Evolutionary conservation across 2,888 invertebrate species (phyloP), one percentile per base, ranked within the genome.

Genomic region (Physocephala rufipes): DNA sequence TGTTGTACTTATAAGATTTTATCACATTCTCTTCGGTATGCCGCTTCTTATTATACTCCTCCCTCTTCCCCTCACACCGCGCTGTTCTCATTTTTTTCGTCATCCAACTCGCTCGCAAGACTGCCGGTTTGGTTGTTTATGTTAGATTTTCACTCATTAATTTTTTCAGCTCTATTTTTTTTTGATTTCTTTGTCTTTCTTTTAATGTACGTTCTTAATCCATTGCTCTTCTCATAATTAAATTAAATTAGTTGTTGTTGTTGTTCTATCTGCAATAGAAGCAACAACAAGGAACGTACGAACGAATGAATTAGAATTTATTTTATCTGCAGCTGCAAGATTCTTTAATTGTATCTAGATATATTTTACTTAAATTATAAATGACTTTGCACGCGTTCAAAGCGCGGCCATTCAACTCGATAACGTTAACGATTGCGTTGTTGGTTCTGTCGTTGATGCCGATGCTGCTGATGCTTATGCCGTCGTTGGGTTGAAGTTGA

Each of bases 301-400:
- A 9, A 36, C 36, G 9, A 36, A 36, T 9, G 4, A 36, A 36
- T 36, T 36, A 7, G 36, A 36, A 36, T 36, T 36, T 36, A 36
- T 36, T 66, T 30, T n/a, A 15, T 9, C 26, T 1, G 58, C 58
- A 58, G 58, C 58, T 58, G 58, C 26, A 28, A 7, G 58, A 15
- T 68, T 68, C 68, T 79, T 82, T 81, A 82, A 81, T 81, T 81
- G 80, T 80, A 80, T 81, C 78, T 78, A 78, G 81, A 78, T 81
- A 81, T 78, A 80, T 81, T 82, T 36, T 82, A 79, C 36, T 4
- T 36, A 36, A 36, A 36, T 36, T 7, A 36, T 80, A 80, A 79
- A 82, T 80, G 79, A 79, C 82, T 77, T n/a, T 26, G 58, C 28
- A 24, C 28, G 28, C 58, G 19, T 49, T 19, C 26, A 24, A 24